These are phyloP conservation scores for Chelonus formosanus DNA, from an alignment of 2,888 invertebrate species.

Conservation along the genomic window DNA sequence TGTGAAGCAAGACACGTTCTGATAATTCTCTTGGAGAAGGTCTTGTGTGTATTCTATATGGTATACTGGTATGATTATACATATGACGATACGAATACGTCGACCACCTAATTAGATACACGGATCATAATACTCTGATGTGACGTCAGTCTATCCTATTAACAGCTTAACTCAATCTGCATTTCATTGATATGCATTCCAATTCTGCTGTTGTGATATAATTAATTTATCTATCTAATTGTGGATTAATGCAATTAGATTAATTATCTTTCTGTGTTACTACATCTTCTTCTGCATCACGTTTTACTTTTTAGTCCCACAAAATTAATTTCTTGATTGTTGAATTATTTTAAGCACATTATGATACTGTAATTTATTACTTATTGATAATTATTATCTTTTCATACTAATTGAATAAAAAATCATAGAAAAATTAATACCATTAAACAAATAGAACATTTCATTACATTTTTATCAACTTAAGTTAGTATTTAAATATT, in stretches of 20 bases:
- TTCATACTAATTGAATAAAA: too few species aligned
- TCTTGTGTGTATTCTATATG: conserved; percentile 13
- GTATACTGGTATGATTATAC: conserved; percentile 7
- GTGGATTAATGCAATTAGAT: neutral
- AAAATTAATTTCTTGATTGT: too few species aligned
- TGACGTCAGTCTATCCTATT: conserved; percentile 41
- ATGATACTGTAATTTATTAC: too few species aligned
- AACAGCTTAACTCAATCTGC: conserved; percentile 44
- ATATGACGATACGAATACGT: conserved; percentile 8
- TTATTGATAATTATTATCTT: too few species aligned
- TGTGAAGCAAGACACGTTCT: neutral
- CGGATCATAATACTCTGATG: conserved; percentile 43
- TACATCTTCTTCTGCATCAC: too few species aligned
- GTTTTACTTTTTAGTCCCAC: too few species aligned
- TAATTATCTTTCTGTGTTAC: neutral
- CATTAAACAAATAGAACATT: too few species aligned
- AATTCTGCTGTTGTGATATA: conserved; percentile 32
- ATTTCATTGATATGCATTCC: conserved; percentile 44
- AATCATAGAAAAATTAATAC: too few species aligned
- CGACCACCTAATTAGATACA: conserved; percentile 44
- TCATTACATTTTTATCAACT: too few species aligned
- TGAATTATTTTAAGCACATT: too few species aligned
- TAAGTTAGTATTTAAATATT: too few species aligned
- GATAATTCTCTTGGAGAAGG: conserved; percentile 33
- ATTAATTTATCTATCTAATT: conserved; percentile 32